These are phyloP conservation scores for Conus ventricosus DNA, from an alignment of 1,140 invertebrate genomes.

Conservation along the genomic window DNA sequence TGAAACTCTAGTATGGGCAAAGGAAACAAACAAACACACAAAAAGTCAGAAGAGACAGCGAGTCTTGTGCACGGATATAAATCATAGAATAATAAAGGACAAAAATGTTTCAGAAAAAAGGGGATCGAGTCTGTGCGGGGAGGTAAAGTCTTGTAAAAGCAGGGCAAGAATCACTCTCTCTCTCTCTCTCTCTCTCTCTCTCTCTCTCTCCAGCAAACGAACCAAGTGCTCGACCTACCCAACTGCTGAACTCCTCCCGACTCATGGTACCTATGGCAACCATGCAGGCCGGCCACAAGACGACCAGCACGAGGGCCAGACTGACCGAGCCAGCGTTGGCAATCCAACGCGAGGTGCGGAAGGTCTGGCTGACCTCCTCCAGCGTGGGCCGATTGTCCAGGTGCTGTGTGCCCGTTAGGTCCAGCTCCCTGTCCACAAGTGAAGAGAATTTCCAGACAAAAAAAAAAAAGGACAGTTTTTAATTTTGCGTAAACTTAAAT, in stretches of 20 bases:
- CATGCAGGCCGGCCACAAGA: constrained; percentile 68
- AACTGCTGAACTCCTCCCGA: constrained; percentile 56
- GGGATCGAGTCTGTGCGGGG: too few relatives aligned
- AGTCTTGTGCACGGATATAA: too few relatives aligned
- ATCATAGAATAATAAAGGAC: too few relatives aligned
- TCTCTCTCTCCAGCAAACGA: constrained; percentile 9
- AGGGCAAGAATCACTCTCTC: not conserved
- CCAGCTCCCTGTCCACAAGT: constrained; percentile 61
- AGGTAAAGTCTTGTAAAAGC: too few relatives aligned
- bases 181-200: constrained; percentile 35
- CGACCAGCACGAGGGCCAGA: constrained; percentile 57
- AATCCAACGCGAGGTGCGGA: constrained; percentile 54
- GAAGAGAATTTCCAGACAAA: not conserved
- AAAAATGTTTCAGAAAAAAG: too few relatives aligned
- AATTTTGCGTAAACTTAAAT: too few relatives aligned
- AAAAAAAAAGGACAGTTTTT: not conserved
- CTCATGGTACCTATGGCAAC: constrained; percentile 54
- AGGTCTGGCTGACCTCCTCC: constrained; percentile 61
- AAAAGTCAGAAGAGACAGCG: too few relatives aligned
- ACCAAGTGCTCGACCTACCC: constrained; percentile 55
- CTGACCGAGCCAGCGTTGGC: constrained; percentile 55
- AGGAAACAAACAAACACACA: too few relatives aligned
- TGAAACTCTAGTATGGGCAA: too few relatives aligned
- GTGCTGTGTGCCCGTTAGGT: constrained; percentile 57
- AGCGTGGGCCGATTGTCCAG: constrained; percentile 69